Evolutionary conservation across 2,888 invertebrate species (phyloP).

Genomic region (Ophioninae sp.): DNA sequence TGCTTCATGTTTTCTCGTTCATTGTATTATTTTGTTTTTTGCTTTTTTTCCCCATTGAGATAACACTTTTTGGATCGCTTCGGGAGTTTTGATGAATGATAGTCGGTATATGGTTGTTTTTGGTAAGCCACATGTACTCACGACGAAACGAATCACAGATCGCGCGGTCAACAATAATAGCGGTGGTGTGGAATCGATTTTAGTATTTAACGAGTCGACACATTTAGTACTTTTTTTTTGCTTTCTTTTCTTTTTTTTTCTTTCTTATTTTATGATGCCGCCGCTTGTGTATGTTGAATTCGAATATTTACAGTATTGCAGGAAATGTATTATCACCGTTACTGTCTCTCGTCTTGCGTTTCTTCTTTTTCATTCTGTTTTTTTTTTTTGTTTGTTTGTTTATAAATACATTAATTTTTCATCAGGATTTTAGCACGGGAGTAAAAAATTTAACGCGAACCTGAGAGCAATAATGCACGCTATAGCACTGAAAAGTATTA

Average conservation of each 20-base stretch:
- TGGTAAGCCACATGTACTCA: conserved; percentile 69
- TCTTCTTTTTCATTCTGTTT: conserved; percentile 21
- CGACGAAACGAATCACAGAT: conserved; percentile 57
- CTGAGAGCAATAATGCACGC: conserved; percentile 63
- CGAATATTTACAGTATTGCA: conserved; percentile 60
- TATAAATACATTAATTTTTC: conserved; percentile 20
- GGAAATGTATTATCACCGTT: conserved; percentile 44
- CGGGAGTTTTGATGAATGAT: conserved; percentile 64
- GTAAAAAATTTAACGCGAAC: conserved; percentile 59
- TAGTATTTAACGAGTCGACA: conserved; percentile 18
- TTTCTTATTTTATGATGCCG: conserved; percentile 13
- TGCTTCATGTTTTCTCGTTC: conserved; percentile 27
- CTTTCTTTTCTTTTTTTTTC: background rate
- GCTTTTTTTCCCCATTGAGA: conserved; percentile 1
- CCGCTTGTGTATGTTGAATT: conserved; percentile 36
- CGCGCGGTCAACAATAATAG: conserved; percentile 37
- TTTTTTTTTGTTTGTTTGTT: too few relatives aligned
- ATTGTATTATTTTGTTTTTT: too few relatives aligned
- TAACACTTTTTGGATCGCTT: conserved; percentile 53
- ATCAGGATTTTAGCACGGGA: conserved; percentile 43
- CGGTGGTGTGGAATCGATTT: conserved; percentile 15
- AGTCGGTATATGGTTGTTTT: conserved; percentile 22
- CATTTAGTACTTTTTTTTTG: too few relatives aligned
- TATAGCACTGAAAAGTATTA: conserved; percentile 67
- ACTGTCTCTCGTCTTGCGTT: conserved; percentile 24